Conservation (phyloP, 2,888 invertebrate species). For the Acrobasis consociella region DNA sequence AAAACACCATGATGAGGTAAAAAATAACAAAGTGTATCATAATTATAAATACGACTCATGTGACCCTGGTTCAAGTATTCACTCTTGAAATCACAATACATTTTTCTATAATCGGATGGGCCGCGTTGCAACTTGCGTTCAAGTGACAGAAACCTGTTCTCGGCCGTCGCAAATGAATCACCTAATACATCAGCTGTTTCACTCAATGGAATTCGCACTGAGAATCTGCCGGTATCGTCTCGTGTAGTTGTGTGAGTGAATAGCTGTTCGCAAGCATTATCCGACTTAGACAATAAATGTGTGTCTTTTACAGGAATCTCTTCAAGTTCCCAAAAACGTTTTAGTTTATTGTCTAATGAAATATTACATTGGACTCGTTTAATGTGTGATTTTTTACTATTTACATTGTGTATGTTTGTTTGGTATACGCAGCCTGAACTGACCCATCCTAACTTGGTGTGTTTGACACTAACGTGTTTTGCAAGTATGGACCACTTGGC, state of each 20-base stretch:
- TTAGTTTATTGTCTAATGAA: conserved; percentile 27
- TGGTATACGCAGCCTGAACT: conserved; percentile 31
- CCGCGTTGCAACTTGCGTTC: conserved; percentile 25
- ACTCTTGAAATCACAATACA: conserved; percentile 30
- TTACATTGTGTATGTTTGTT: not conserved
- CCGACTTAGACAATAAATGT: too few species aligned
- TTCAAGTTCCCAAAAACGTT: conserved; percentile 35
- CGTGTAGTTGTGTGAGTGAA: too few species aligned
- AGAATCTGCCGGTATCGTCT: too few species aligned
- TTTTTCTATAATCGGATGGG: conserved; percentile 17
- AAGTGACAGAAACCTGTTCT: conserved; percentile 25
- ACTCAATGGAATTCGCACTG: too few species aligned
- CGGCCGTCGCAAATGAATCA: conserved; percentile 20
- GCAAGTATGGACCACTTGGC: conserved; percentile 32
- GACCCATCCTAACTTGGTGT: conserved; percentile 36
- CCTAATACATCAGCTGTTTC: not conserved
- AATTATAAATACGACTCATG: conserved; percentile 29
- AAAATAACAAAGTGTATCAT: conserved; percentile 26
- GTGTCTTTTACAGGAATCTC: conserved; percentile 15
- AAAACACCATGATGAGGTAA: conserved; percentile 36
- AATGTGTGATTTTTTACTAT: not conserved
- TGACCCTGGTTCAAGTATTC: conserved; percentile 32
- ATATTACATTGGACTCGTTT: too few species aligned
- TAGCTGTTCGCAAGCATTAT: too few species aligned
- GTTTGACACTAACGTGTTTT: too few species aligned